phyloP scores from a whole-genome alignment of 30 jellyfish, hydroid and myxozoan genomes.

The Calvadosia cruxmelitensis region DNA sequence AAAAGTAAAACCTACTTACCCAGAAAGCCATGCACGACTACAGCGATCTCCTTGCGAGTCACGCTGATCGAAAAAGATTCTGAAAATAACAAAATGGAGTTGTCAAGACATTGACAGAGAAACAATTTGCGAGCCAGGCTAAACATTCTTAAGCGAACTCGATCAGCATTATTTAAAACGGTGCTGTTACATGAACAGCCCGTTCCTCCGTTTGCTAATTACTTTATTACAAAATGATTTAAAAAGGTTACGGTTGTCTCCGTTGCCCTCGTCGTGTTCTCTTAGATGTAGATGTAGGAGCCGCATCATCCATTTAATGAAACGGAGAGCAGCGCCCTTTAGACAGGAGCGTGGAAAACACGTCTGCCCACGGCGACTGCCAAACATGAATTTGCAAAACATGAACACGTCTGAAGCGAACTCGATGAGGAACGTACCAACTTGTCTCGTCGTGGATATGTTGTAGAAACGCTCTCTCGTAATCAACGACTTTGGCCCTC shows the following conservation, averaged over 20 bases:
- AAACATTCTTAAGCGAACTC: neutral
- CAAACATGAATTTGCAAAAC: too few species aligned
- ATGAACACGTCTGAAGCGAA: too few species aligned
- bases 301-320: neutral
- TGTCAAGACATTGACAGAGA: too few species aligned
- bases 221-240: too few species aligned
- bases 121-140: too few species aligned
- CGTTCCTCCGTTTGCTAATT: too few species aligned
- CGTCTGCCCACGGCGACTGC: too few species aligned
- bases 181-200: too few species aligned
- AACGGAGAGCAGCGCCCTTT: too few species aligned
- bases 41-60: slow-evolving; percentile 49
- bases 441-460: slow-evolving; percentile 6
- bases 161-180: neutral
- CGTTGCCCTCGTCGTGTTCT: slow-evolving; percentile 4
- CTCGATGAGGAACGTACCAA: slow-evolving; percentile 30
- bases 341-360: too few species aligned
- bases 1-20: slow-evolving; percentile 34
- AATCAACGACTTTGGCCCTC: slow-evolving; percentile 42
- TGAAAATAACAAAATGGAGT: too few species aligned
- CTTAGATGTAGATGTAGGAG: slow-evolving; percentile 15
- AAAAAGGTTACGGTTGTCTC: slow-evolving; percentile 5
- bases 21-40: slow-evolving; percentile 35
- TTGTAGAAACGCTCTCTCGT: slow-evolving; percentile 23
- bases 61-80: too few species aligned